Percentiles rank a stretch among this genome's conserved stretches.
These are phyloP conservation scores for Hydriomena furcata DNA, from an alignment of 2,888 invertebrate genomes.

Conservation along the genomic window DNA sequence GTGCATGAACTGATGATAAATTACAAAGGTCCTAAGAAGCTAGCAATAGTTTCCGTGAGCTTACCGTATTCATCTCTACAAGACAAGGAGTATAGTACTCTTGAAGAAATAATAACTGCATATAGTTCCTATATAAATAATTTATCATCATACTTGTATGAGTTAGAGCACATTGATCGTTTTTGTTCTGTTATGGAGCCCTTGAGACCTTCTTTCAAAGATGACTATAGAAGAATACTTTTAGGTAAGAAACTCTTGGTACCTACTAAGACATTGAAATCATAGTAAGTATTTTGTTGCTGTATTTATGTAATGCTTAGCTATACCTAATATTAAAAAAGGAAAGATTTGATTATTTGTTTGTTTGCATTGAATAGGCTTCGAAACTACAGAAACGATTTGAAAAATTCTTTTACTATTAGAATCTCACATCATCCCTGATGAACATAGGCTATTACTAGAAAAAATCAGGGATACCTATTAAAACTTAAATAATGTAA, in stretches of 20 bases:
- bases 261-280: too few relatives aligned
- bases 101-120: slow-evolving; percentile 51
- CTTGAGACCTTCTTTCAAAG: slow-evolving; percentile 58
- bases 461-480: too few relatives aligned
- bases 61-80: slow-evolving; percentile 57
- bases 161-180: slow-evolving; percentile 62
- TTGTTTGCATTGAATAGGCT: too few relatives aligned
- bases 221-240: slow-evolving; percentile 66
- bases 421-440: too few relatives aligned
- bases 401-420: too few relatives aligned
- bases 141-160: slow-evolving; percentile 58
- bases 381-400: too few relatives aligned
- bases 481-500: too few relatives aligned
- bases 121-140: slow-evolving; percentile 49
- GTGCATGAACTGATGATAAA: slow-evolving; percentile 58
- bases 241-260: slow-evolving; percentile 49
- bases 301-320: too few relatives aligned
- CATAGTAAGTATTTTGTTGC: too few relatives aligned
- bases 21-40: slow-evolving; percentile 51
- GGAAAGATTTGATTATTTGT: too few relatives aligned
- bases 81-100: slow-evolving; percentile 51
- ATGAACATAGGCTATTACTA: too few relatives aligned
- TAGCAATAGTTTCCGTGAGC: slow-evolving; percentile 47
- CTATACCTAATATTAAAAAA: too few relatives aligned
- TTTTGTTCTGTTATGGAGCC: slow-evolving; percentile 68